Conservation (phyloP, 2,797 vertebrate genomes). For the Lacerta agilis region DNA sequence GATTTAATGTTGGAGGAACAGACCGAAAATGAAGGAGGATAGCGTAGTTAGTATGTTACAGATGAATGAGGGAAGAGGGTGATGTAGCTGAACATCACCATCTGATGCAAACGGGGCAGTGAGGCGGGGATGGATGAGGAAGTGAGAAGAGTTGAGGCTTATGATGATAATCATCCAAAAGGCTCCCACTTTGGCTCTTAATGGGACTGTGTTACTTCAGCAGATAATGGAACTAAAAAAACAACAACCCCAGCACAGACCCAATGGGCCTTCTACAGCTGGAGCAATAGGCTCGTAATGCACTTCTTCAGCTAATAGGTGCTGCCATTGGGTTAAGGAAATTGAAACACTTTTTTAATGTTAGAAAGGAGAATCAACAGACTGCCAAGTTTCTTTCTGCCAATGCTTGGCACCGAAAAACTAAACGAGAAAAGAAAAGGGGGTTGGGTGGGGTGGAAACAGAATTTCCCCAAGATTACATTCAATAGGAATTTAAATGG, state of each 20-base stretch:
- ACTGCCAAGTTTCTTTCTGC: background rate
- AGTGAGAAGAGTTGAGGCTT: background rate
- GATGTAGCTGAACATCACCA: background rate
- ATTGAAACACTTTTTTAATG: conserved; percentile 38
- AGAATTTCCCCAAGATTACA: conserved; percentile 38
- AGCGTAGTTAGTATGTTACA: conserved; percentile 14
- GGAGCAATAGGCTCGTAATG: conserved; percentile 48
- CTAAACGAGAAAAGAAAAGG: conserved; percentile 1
- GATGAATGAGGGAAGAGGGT: background rate
- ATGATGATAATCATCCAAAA: conserved; percentile 42
- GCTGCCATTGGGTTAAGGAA: conserved; percentile 51
- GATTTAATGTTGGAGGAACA: conserved; percentile 32
- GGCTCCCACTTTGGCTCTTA: conserved; percentile 47
- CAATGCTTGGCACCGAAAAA: conserved; percentile 18
- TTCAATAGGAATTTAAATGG: background rate
- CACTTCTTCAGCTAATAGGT: conserved; percentile 54
- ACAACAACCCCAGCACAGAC: conserved; percentile 34
- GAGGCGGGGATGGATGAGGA: conserved; percentile 9
- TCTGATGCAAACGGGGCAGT: background rate
- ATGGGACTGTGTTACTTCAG: conserved; percentile 47
- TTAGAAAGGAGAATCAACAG: conserved; percentile 13
- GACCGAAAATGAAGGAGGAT: conserved; percentile 14
- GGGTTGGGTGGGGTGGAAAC: background rate
- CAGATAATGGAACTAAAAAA: conserved; percentile 57
- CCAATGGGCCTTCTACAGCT: conserved; percentile 62